Evolutionary conservation across 2,113 vertebrate species (phyloP).

Genomic region (Pedionomus torquatus): DNA sequence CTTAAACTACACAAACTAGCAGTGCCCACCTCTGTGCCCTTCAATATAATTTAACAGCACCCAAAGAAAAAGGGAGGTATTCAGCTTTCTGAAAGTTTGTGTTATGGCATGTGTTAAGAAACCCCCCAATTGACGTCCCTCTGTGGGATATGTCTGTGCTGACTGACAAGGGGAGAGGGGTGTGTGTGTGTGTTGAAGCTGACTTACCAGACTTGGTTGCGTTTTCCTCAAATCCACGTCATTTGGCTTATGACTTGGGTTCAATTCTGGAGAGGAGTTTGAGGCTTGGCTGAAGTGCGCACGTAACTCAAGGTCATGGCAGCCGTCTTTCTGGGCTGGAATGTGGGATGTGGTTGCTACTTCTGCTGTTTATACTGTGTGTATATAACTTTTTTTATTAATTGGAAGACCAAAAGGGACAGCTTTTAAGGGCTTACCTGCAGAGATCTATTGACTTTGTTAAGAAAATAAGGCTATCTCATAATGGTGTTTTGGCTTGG

Average conservation of each 20-base stretch:
- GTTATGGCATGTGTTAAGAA: neutral
- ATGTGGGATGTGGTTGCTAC: neutral
- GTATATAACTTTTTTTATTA: neutral
- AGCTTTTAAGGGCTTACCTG: neutral
- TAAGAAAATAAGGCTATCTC: neutral
- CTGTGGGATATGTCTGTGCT: neutral
- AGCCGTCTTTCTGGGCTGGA: neutral
- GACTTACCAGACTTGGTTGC: neutral
- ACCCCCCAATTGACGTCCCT: neutral
- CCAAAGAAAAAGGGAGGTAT: neutral
- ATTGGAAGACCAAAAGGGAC: neutral
- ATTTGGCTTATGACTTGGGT: neutral
- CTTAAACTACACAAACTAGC: neutral
- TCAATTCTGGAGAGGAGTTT: neutral
- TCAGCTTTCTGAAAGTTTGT: neutral
- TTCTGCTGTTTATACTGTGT: neutral
- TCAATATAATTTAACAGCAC: neutral
- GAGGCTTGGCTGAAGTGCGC: neutral
- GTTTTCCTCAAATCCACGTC: neutral
- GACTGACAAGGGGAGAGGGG: neutral
- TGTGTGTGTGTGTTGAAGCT: neutral
- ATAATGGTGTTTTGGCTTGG: neutral
- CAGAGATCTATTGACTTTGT: neutral
- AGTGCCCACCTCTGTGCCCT: neutral
- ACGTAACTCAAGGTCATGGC: neutral